These are phyloP conservation scores for Nymphalis polychloros DNA, from an alignment of 2,888 invertebrate genomes.

Conservation along the genomic window DNA sequence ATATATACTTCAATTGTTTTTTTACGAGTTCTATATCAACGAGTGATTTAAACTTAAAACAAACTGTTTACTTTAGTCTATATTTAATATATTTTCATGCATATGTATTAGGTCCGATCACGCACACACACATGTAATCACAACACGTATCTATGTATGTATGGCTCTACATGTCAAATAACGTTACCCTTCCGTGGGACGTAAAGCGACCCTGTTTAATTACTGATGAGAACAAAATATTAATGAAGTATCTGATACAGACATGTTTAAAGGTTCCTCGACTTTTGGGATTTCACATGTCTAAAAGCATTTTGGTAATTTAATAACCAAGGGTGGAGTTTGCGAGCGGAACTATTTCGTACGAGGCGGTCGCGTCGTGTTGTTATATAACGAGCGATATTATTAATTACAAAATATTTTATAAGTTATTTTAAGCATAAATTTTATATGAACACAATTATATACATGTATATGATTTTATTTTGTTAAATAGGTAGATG, in stretches of 20 bases:
- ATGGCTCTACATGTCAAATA: conserved; percentile 31
- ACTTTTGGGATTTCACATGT: conserved; percentile 40
- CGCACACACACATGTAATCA: no score
- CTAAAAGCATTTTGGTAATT: conserved; percentile 49
- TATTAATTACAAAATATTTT: background rate
- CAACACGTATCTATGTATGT: no score
- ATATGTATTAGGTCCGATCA: no score
- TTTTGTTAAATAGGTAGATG: no score
- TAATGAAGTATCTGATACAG: conserved; percentile 72
- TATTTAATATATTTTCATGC: no score
- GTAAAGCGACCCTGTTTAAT: conserved; percentile 54
- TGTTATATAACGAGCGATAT: background rate
- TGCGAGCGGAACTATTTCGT: conserved; percentile 13
- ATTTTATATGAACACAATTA: no score
- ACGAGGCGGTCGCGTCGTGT: background rate
- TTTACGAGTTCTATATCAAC: no score
- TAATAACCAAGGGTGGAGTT: conserved; percentile 39
- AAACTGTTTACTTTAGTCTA: no score
- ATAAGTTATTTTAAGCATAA: no score
- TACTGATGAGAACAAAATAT: conserved; percentile 68
- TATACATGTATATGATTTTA: no score
- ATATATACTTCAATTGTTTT: no score
- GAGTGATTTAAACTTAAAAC: no score
- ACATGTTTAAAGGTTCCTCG: conserved; percentile 53
- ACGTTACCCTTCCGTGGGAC: conserved; percentile 45